phyloP scores from a whole-genome alignment of 2,113 vertebrate genomes.

The Picathartes gymnocephalus region DNA sequence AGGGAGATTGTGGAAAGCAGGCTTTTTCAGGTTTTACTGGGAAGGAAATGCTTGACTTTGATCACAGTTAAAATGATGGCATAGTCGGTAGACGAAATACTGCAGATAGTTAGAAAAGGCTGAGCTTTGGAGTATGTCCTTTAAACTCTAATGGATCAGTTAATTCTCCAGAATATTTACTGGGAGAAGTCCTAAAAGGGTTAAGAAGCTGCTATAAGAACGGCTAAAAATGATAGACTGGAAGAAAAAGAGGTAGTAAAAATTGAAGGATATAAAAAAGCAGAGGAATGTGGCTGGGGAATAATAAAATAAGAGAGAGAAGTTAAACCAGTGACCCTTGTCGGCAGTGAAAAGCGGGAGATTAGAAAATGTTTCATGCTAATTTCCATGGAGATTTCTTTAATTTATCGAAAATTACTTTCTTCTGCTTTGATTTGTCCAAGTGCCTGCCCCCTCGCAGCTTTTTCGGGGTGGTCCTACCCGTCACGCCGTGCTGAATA shows the following conservation, averaged over 20 bases:
- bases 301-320: constrained; percentile 81
- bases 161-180: constrained; percentile 56
- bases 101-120: neutral
- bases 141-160: constrained; percentile 28
- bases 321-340: constrained; percentile 94
- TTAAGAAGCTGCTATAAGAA: constrained; percentile 57
- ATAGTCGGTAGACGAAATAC: neutral
- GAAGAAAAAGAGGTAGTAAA: constrained; percentile 55
- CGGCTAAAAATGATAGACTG: constrained; percentile 46
- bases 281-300: constrained; percentile 74
- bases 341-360: constrained; percentile 91
- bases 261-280: constrained; percentile 71
- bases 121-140: constrained; percentile 4
- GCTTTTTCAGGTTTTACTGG: constrained; percentile 1
- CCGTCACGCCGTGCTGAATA: constrained; percentile 82
- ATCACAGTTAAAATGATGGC: constrained; percentile 3
- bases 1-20: neutral
- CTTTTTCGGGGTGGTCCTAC: constrained; percentile 88
- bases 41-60: constrained; percentile 13
- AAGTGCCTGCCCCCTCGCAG: constrained; percentile 77
- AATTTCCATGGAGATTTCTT: constrained; percentile 99
- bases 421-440: constrained; percentile 90
- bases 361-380: constrained; percentile 99
- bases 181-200: constrained; percentile 47
- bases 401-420: constrained; percentile 96